Base-by-base conservation (phyloP, 1,140 invertebrate species). In the fruit fly (Drosophila melanogaster) region DNA sequence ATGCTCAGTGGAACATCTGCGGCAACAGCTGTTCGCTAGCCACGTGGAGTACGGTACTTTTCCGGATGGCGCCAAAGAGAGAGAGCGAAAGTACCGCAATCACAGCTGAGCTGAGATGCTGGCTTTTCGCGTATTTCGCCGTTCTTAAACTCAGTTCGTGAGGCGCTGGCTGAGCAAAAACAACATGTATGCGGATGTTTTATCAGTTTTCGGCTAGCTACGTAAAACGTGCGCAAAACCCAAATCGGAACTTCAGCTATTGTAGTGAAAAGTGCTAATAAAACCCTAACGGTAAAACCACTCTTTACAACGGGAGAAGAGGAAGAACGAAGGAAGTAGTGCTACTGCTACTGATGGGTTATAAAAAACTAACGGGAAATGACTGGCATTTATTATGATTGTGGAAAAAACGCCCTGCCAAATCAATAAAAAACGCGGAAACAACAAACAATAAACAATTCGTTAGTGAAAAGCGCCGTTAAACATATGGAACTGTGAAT, bases 51-150 rank as follows among this genome's bases (percentile, higher is more conserved):
- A 43, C 43, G 47, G 30, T 40, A 37, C 19, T 26, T 47, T 62
- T 81, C 47, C 22, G 54, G 37, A 72, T 83, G 79, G 79, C 79
- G 79, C 79, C 79, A 83, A 83, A 54, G 38, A 57, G 74, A 54
- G 74, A 83, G 73, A n/a, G 78, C 55, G 74, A 81, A 44, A 46
- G 55, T 58, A 61, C 58, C 40, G 19, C 14, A 41, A 78, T 83
- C 79, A 80, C 81, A 85, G 81, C 81, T 85, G 62, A 81, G 77
- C 60, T 67, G 81, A 61, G 59, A 85, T 81, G 81, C 81, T 86
- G 81, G 71, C 59, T 61, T 57, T 67, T 66, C 64, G 62, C 58
- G 30, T 43, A 33, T 43, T 14, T 62, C 38, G 15, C 35, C n/a
- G 50, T 19, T 72, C 15, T 22, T 19, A 4, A 11, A 26, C 49